Conservation (phyloP, 2,797 vertebrate genomes). For the Enteromius thamalakanensis region DNA sequence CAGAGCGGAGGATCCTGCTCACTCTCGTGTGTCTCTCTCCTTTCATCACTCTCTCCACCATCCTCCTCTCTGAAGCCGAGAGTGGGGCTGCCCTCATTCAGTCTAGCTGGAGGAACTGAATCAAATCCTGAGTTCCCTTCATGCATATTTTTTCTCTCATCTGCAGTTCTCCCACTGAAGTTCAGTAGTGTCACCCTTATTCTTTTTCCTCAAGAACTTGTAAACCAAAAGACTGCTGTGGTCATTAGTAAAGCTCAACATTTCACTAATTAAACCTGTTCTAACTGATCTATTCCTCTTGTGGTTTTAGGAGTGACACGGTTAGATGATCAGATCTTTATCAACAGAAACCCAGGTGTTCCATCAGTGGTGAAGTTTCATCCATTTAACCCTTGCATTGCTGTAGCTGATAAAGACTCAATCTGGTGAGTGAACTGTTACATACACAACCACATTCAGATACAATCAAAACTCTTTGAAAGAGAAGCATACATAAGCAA, state of each 20-base stretch:
- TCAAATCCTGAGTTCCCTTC: slow-evolving; percentile 2
- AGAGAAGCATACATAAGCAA: neutral
- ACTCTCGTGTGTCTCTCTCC: slow-evolving; percentile 55
- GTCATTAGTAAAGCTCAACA: neutral
- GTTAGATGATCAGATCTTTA: slow-evolving; percentile 98
- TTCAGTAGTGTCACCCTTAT: neutral
- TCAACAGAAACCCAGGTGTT: slow-evolving; percentile 95
- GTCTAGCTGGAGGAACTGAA: slow-evolving; percentile 53
- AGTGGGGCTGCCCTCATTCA: slow-evolving; percentile 73
- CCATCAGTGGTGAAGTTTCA: slow-evolving; percentile 98
- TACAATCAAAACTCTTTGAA: neutral
- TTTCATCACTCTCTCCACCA: slow-evolving; percentile 55
- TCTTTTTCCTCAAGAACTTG: neutral
- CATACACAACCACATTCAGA: neutral
- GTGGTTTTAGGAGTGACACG: slow-evolving; percentile 83
- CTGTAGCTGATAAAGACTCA: slow-evolving; percentile 96
- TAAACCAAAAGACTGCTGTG: neutral
- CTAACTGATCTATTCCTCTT: neutral
- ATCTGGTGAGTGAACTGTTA: slow-evolving; percentile 83
- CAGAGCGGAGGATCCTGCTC: slow-evolving; percentile 62
- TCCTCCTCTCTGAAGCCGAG: slow-evolving; percentile 17
- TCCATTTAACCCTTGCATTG: slow-evolving; percentile 94
- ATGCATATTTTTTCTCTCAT: neutral
- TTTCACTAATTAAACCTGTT: neutral
- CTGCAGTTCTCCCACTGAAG: neutral